Base-by-base conservation (phyloP, 92 coral and sea anemone genomes). In the Parazoanthus swiftii region DNA sequence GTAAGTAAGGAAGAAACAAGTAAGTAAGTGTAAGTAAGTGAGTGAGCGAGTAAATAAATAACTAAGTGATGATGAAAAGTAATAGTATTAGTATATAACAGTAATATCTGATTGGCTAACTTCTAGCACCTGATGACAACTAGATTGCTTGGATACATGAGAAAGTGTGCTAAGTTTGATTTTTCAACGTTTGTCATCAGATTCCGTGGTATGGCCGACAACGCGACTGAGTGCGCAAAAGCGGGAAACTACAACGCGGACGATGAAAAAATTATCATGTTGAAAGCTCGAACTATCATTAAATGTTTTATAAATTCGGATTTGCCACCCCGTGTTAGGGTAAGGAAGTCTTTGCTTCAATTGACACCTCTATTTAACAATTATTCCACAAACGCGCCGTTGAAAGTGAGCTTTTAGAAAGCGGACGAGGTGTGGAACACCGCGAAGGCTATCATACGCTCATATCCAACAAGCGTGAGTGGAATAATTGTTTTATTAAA, bases 181-280 rank as follows among this genome's bases (percentile, higher is more conserved):
- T 15, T 11, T 54, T 54, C 18, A 13, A 3, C 58, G 2, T 39
- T 42, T 11, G 20, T 11, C 35, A 66, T 35, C 81, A 94, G 97
- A 74, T 97, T 95, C 88, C 95, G 94, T 77, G 79, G 90, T 26
- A 92, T 93, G 68, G 88, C 92, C 1, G 99, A 97, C 75, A 91
- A 93, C 81, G 99, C 98, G 56, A 91, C 91, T 14, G 97, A 94
- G 43, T 92, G 99, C 76, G 99, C 99, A 15, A 88, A 66, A 89
- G 91, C 97, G 42, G 99, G 99, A 5, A 97, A 97, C 91, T 97
- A 97, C 92, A 92, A 93, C 37, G 29, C 92, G 26, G 99, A 97
- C 50, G 99, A 97, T 68, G 98, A 97, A 74, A 86, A 85, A 18
- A 89, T 93, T 68, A 92, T 97, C 20, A 42, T 82, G 85, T 91